phyloP scores from a whole-genome alignment of 1,140 invertebrate genomes.

The Aphelinus atriplicis region DNA sequence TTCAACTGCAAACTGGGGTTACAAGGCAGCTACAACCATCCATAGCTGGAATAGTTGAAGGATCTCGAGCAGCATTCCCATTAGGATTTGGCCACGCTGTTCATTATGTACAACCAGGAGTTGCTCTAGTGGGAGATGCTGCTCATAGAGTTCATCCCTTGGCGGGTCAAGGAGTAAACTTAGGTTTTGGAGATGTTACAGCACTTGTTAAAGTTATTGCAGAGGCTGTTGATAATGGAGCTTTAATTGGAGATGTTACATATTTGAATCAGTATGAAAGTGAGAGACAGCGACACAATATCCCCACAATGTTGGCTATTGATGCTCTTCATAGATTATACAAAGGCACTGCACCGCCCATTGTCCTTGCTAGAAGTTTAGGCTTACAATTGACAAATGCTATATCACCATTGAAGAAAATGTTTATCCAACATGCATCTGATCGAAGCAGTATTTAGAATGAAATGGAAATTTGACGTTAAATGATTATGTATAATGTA shows the following conservation, averaged over 20 bases:
- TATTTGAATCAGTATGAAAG: conserved; percentile 88
- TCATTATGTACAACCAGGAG: conserved; percentile 79
- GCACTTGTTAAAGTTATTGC: conserved; percentile 77
- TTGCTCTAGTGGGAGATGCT: conserved; percentile 91
- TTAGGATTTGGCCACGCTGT: conserved; percentile 90
- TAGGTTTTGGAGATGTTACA: conserved; percentile 93
- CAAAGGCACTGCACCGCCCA: conserved; percentile 76
- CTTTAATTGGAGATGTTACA: conserved; percentile 69
- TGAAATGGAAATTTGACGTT: neutral
- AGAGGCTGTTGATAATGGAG: conserved; percentile 77
- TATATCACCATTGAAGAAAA: conserved; percentile 77
- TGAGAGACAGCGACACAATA: conserved; percentile 82
- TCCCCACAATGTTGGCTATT: conserved; percentile 87
- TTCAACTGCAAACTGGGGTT: conserved; percentile 63
- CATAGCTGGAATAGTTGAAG: conserved; percentile 71
- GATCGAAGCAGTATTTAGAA: neutral
- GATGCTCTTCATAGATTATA: conserved; percentile 91
- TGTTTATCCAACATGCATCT: neutral
- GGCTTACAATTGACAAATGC: conserved; percentile 88
- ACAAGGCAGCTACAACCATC: conserved; percentile 82
- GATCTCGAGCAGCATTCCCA: conserved; percentile 88
- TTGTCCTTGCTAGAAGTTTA: conserved; percentile 84
- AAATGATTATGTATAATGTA: neutral
- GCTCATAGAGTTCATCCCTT: conserved; percentile 96
- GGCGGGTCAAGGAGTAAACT: conserved; percentile 96